A percentile compares a stretch with the other conserved stretches of the same genome.
Evolutionary conservation across 2,113 vertebrate genomes (phyloP).

Genomic region (Hymenochirus boettgeri): DNA sequence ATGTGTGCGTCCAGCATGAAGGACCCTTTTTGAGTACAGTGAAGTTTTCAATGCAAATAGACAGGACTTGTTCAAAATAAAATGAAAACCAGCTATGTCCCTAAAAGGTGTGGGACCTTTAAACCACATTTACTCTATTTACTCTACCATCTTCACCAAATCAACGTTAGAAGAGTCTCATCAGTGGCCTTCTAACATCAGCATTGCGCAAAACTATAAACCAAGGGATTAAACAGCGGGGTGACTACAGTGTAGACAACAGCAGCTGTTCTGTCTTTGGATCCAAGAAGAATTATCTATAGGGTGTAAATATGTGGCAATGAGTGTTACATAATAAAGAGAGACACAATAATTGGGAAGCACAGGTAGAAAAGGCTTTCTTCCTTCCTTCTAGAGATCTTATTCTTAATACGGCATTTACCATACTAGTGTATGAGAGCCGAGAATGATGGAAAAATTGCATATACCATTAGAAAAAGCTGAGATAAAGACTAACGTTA

Average conservation of each 20-base stretch:
- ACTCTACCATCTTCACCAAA: no score
- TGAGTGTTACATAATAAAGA: constrained; percentile 38
- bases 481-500: background rate
- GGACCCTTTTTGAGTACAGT: no score
- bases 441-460: background rate
- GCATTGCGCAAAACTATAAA: constrained; percentile 51
- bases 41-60: no score
- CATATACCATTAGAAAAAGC: background rate
- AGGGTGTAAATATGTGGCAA: constrained; percentile 38
- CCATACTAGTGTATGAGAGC: background rate
- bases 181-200: constrained; percentile 38
- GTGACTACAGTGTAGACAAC: constrained; percentile 47
- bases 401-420: background rate
- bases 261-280: constrained; percentile 6
- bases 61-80: no score
- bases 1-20: no score
- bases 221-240: constrained; percentile 51
- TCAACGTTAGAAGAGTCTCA: no score
- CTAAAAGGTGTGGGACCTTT: no score
- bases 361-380: constrained; percentile 1
- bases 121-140: no score
- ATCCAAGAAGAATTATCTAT: background rate
- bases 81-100: no score
- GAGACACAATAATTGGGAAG: constrained; percentile 25
- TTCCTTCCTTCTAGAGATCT: background rate